Conservation (phyloP, 2,113 vertebrate genomes). For the Podarcis raffonei region DNA sequence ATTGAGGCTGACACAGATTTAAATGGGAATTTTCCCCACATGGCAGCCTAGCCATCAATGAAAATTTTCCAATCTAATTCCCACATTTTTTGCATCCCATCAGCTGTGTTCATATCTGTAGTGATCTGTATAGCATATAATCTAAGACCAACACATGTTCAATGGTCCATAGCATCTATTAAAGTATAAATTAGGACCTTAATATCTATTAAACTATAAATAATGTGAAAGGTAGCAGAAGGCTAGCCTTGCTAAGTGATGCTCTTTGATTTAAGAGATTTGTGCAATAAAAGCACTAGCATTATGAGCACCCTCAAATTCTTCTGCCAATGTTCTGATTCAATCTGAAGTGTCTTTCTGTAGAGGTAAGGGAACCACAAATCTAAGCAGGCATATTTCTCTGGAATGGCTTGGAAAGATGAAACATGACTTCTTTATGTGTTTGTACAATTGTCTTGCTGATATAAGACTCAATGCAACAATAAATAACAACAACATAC, state of each 20-base stretch:
- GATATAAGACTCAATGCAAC: not conserved
- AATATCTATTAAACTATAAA: not conserved
- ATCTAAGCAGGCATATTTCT: not conserved
- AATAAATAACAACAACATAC: not conserved
- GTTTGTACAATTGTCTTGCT: constrained; percentile 18
- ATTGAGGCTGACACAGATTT: too few relatives aligned
- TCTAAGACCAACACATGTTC: too few relatives aligned
- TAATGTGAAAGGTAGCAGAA: not conserved
- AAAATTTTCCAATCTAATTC: too few relatives aligned
- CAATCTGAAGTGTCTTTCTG: not conserved
- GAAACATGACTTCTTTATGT: not conserved
- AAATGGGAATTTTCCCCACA: too few relatives aligned
- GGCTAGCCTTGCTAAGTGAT: constrained; percentile 14
- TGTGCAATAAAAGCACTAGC: not conserved
- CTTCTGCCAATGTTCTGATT: not conserved
- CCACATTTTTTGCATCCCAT: too few relatives aligned
- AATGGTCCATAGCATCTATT: too few relatives aligned
- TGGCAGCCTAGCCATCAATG: too few relatives aligned
- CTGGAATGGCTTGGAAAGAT: not conserved
- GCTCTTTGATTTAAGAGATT: constrained; percentile 18
- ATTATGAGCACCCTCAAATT: not conserved
- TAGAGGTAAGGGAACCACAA: constrained; percentile 2
- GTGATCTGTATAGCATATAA: too few relatives aligned
- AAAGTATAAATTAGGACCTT: too few relatives aligned
- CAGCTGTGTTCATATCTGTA: too few relatives aligned